Percentiles rank a stretch among this genome's conserved stretches.
These are phyloP conservation scores for Ahaetulla prasina DNA, from an alignment of 2,113 vertebrate genomes.

Conservation along the genomic window DNA sequence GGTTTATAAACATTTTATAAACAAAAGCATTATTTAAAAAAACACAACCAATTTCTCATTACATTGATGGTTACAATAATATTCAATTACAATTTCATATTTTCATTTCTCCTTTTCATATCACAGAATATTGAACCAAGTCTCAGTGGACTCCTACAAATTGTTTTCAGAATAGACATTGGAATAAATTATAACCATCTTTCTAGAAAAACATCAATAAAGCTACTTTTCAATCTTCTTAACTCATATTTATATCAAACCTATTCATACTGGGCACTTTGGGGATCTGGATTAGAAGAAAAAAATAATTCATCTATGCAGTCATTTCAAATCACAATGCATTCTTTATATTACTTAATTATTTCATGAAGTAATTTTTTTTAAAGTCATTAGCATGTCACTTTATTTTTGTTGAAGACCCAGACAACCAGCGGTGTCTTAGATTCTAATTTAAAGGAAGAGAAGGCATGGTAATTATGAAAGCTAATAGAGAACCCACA, in stretches of 20 bases:
- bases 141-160: background rate
- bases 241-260: background rate
- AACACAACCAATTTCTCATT: background rate
- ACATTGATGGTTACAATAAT: background rate
- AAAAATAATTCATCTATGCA: background rate
- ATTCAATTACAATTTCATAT: background rate
- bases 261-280: background rate
- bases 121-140: background rate
- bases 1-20: background rate
- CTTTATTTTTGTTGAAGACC: background rate
- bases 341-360: background rate
- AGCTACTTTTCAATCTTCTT: background rate
- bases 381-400: background rate
- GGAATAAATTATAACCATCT: background rate
- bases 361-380: background rate
- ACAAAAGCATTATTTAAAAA: background rate
- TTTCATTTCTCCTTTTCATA: slow-evolving; percentile 2
- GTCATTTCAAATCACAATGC: background rate
- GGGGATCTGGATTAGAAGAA: background rate
- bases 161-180: background rate
- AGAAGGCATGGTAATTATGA: background rate
- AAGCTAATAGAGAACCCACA: background rate
- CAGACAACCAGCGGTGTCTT: background rate
- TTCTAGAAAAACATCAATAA: background rate
- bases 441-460: background rate